Evolutionary conservation across 64 coral and sea anemone genomes (phyloP).

Genomic region (Pachyseris speciosa): DNA sequence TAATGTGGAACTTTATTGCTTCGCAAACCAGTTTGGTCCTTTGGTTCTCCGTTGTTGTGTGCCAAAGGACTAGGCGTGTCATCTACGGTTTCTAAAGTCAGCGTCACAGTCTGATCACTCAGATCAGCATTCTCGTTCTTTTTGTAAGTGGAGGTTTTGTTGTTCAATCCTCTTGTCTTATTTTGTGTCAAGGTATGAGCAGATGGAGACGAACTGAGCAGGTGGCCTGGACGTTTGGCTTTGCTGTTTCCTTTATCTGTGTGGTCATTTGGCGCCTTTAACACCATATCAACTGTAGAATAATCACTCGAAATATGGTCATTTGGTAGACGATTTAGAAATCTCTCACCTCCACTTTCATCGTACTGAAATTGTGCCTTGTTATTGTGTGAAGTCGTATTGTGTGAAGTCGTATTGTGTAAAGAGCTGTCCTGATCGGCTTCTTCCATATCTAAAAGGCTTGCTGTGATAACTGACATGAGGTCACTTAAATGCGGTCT

Average conservation of each 20-base stretch:
- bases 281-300: background rate
- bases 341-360: background rate
- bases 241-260: background rate
- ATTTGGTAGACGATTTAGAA: constrained; percentile 2
- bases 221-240: background rate
- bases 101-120: constrained; percentile 12
- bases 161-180: background rate
- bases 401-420: too few relatives aligned
- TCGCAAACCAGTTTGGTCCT: background rate
- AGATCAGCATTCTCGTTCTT: background rate
- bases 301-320: constrained; percentile 17
- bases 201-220: background rate
- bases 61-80: background rate
- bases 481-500: background rate
- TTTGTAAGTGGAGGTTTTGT: background rate
- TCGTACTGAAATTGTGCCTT: constrained; percentile 1
- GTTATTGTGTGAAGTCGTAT: too few relatives aligned
- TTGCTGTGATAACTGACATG: background rate
- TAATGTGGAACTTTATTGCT: constrained; percentile 19
- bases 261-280: constrained; percentile 18
- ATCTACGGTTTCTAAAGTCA: constrained; percentile 26
- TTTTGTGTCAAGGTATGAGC: background rate
- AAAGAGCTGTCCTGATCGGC: background rate
- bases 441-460: background rate
- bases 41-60: background rate